Conservation (phyloP, 2,113 vertebrate species). For the Xenopus laevis region DNA sequence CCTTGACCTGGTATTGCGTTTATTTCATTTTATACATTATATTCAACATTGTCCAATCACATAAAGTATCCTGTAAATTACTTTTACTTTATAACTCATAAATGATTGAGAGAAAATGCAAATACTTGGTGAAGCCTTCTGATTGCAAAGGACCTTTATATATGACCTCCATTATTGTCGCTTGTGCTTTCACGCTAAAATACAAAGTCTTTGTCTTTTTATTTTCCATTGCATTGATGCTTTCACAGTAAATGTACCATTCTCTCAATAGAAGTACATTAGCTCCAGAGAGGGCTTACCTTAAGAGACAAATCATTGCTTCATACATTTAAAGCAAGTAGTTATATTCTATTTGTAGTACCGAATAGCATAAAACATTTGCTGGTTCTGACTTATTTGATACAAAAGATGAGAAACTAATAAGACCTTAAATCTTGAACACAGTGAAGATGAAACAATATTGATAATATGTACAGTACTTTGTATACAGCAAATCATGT, state of each 20-base stretch:
- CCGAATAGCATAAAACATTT: too few relatives aligned
- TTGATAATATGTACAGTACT: too few relatives aligned
- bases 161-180: conserved; percentile 69
- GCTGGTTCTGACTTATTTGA: too few relatives aligned
- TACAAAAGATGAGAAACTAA: too few relatives aligned
- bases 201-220: conserved; percentile 55
- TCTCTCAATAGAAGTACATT: conserved; percentile 67
- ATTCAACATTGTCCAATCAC: too few relatives aligned
- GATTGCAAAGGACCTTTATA: conserved; percentile 65
- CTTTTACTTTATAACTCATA: neutral
- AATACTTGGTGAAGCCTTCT: conserved; percentile 55
- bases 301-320: conserved; percentile 71
- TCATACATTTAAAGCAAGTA: neutral
- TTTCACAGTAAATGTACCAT: conserved; percentile 56
- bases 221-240: conserved; percentile 15
- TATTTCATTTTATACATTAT: too few relatives aligned
- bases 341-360: neutral
- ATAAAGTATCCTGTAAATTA: too few relatives aligned
- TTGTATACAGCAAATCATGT: too few relatives aligned
- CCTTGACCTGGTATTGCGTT: too few relatives aligned
- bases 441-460: too few relatives aligned
- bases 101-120: conserved; percentile 55
- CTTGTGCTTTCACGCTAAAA: conserved; percentile 50
- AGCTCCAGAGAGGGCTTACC: conserved; percentile 70
- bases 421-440: too few relatives aligned